A percentile compares a stretch with the other conserved stretches of the same genome.
Evolutionary conservation across 2,113 vertebrate genomes (phyloP).

Genomic region (Carassius carassius): DNA sequence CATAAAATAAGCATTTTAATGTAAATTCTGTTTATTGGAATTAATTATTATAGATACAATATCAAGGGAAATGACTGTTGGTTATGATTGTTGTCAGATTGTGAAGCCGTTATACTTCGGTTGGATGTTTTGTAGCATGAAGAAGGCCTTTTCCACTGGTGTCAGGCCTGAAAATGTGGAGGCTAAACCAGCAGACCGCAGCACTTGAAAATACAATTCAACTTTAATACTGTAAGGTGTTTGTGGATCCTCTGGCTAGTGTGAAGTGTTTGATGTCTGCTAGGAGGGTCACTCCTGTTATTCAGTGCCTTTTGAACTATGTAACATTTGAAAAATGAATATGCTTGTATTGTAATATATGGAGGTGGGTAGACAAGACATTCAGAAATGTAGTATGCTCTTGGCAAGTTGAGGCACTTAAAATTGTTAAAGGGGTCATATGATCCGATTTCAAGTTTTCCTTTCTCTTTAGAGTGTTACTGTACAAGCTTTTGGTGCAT

Average conservation of each 20-base stretch:
- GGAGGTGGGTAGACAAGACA: background rate
- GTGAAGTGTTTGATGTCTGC: constrained; percentile 45
- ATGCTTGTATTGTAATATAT: background rate
- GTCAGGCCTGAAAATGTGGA: background rate
- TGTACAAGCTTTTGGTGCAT: no score
- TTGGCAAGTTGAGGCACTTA: background rate
- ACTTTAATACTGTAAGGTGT: background rate
- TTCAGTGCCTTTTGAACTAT: constrained; percentile 4
- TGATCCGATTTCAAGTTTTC: no score
- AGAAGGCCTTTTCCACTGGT: background rate
- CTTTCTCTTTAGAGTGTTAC: no score
- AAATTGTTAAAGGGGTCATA: background rate
- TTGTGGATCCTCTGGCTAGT: constrained; percentile 40
- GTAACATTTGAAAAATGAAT: constrained; percentile 11
- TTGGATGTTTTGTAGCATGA: background rate
- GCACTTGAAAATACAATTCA: constrained; percentile 5
- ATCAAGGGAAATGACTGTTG: background rate
- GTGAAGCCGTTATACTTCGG: background rate
- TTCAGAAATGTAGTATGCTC: background rate
- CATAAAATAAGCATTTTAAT: background rate
- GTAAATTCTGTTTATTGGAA: background rate
- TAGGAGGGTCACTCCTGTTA: constrained; percentile 11
- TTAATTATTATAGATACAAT: background rate
- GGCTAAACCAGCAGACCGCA: background rate
- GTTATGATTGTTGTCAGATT: background rate